Evolutionary conservation across 2,888 invertebrate species (phyloP).

Genomic region (Metacarcinus magister): DNA sequence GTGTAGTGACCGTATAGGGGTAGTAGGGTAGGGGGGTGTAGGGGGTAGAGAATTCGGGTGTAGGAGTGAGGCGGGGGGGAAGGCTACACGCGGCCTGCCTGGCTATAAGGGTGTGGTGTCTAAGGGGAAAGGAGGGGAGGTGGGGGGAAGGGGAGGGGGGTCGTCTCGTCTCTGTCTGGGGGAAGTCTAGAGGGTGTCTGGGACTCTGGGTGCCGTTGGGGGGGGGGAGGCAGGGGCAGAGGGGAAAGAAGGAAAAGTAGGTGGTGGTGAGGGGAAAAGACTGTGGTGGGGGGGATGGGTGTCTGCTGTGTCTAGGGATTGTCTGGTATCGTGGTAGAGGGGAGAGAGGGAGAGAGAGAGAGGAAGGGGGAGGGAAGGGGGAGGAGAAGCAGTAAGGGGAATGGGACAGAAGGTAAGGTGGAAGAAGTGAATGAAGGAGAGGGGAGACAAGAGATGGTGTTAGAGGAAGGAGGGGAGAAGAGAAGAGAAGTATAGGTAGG

Average conservation of each 20-base stretch:
- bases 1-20: background rate
- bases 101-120: constrained; percentile 43
- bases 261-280: background rate
- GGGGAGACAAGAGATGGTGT: background rate
- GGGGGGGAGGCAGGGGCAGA: background rate
- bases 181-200: background rate
- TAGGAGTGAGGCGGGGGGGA: background rate
- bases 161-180: constrained; percentile 27
- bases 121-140: background rate
- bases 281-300: background rate
- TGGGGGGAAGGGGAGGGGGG: background rate
- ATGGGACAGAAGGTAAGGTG: background rate
- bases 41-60: background rate
- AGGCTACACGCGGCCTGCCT: constrained; percentile 16
- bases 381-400: too few species aligned
- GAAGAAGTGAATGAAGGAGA: too few species aligned
- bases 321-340: background rate
- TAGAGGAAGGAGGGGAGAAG: background rate
- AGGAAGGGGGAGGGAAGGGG: background rate
- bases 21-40: background rate
- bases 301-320: background rate
- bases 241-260: background rate
- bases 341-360: background rate
- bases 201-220: background rate
- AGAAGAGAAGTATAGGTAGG: background rate